Percentiles rank a stretch among this genome's conserved stretches.
Evolutionary conservation across 2,888 invertebrate genomes (phyloP).

Genomic region (Eupithecia centaureata): DNA sequence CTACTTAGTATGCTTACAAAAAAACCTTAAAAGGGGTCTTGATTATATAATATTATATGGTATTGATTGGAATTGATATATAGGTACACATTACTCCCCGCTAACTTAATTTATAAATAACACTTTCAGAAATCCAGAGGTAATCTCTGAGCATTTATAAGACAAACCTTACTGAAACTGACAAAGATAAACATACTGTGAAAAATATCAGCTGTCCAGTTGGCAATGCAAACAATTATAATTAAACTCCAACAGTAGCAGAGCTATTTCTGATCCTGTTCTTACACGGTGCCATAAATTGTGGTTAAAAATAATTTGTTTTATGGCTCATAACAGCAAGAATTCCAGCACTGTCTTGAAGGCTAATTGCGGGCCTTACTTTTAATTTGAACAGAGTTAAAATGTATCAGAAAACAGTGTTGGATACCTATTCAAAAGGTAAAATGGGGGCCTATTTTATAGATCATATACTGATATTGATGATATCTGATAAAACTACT

Average conservation of each 20-base stretch:
- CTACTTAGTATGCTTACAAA: too few species aligned
- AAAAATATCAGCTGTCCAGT: conserved; percentile 48
- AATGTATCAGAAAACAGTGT: background rate
- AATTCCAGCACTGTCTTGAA: background rate
- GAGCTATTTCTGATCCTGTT: conserved; percentile 53
- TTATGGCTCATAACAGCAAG: conserved; percentile 16
- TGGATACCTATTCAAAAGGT: background rate
- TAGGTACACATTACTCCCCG: too few species aligned
- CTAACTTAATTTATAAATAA: background rate
- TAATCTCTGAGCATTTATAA: conserved; percentile 1
- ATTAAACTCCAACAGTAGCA: conserved; percentile 53
- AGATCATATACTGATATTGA: background rate
- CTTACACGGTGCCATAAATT: conserved; percentile 29
- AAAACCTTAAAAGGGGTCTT: background rate
- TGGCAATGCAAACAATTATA: conserved; percentile 58
- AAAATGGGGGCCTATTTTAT: background rate
- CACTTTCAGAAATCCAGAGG: background rate
- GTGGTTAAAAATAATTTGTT: conserved; percentile 16
- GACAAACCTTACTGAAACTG: conserved; percentile 8
- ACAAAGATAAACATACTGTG: conserved; percentile 36
- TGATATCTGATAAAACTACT: too few species aligned
- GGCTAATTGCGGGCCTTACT: background rate
- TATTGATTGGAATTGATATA: background rate
- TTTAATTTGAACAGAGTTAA: background rate
- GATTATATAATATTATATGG: background rate